Conservation (phyloP, 1,140 invertebrate species). For the Drosophila bifasciata region DNA sequence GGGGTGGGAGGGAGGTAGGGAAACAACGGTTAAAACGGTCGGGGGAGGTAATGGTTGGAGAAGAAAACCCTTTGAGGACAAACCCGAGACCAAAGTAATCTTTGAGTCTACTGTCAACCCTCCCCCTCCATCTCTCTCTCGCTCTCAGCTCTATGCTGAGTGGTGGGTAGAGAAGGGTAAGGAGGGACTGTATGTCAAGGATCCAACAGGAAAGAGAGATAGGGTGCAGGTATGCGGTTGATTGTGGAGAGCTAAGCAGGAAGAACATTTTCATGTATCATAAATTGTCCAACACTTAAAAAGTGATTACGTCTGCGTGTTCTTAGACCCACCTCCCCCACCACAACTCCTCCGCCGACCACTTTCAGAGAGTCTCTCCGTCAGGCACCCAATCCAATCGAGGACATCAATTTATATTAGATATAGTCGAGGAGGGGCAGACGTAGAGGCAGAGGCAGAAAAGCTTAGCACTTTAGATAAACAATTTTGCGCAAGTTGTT, state of each 20-base stretch:
- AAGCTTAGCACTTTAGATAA: slow-evolving; percentile 77
- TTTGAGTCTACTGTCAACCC: slow-evolving; percentile 67
- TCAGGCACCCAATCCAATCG: slow-evolving; percentile 59
- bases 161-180: not conserved
- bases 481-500: slow-evolving; percentile 83
- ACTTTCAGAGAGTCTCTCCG: not conserved
- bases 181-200: slow-evolving; percentile 21
- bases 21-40: too few relatives aligned
- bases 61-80: slow-evolving; percentile 68
- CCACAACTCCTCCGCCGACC: not conserved
- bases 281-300: slow-evolving; percentile 82
- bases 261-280: slow-evolving; percentile 80
- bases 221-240: slow-evolving; percentile 3
- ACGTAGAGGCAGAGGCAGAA: slow-evolving; percentile 18
- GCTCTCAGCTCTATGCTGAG: not conserved
- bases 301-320: slow-evolving; percentile 80
- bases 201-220: too few relatives aligned
- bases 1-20: too few relatives aligned
- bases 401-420: slow-evolving; percentile 70
- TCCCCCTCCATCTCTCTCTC: slow-evolving; percentile 2
- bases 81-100: slow-evolving; percentile 59
- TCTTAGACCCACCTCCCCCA: slow-evolving; percentile 6
- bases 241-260: slow-evolving; percentile 30
- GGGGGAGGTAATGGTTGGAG: not conserved
- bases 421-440: not conserved